phyloP scores from a whole-genome alignment of 1,140 invertebrate genomes.

The Anastrepha obliqua region DNA sequence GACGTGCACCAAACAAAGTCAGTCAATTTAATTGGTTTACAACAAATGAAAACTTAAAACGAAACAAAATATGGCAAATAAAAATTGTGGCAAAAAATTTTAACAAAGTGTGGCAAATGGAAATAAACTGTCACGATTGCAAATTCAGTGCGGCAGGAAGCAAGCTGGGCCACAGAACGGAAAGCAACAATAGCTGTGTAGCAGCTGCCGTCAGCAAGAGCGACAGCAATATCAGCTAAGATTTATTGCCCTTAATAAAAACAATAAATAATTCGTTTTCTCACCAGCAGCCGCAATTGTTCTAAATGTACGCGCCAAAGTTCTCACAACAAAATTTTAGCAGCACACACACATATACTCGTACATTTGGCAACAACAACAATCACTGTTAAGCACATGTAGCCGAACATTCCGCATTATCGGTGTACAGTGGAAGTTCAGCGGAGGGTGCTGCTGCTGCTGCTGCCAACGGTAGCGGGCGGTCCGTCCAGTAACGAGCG shows the following conservation, averaged over 20 bases:
- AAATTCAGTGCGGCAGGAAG: conserved; percentile 21
- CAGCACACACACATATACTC: not conserved
- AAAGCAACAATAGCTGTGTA: not conserved
- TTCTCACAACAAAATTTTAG: conserved; percentile 33
- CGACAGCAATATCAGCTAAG: not conserved
- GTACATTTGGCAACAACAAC: not conserved
- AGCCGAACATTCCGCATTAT: no score
- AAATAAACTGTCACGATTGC: conserved; percentile 53
- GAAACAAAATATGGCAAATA: conserved; percentile 15
- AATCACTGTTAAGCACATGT: not conserved
- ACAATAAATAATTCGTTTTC: conserved; percentile 50
- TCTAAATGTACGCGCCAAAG: conserved; percentile 23
- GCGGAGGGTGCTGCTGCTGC: not conserved
- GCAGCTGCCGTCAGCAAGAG: not conserved
- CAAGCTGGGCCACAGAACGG: not conserved
- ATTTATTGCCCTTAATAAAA: conserved; percentile 32
- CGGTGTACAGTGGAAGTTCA: not conserved
- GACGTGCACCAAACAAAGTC: not conserved
- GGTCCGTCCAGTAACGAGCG: not conserved
- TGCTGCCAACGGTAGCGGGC: not conserved
- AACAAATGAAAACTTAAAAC: conserved; percentile 12
- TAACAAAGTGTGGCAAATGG: conserved; percentile 52
- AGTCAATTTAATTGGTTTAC: conserved; percentile 47
- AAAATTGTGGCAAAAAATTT: conserved; percentile 32
- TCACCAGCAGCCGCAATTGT: conserved; percentile 43